Evolutionary conservation across 2,797 vertebrate genomes (phyloP).

Genomic region (Lycodopsis pacificus): DNA sequence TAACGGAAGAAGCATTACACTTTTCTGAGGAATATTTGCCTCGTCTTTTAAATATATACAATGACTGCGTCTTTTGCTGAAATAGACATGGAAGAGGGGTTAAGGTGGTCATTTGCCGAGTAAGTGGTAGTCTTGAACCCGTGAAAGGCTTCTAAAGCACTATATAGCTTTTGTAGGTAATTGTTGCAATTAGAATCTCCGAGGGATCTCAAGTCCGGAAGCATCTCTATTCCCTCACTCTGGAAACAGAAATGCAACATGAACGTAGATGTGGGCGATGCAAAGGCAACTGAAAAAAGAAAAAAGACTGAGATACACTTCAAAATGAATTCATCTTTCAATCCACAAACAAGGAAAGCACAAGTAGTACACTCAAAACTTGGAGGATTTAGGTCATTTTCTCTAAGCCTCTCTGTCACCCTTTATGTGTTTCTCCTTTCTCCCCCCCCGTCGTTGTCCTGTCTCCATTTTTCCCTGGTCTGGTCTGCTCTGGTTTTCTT

Average conservation of each 20-base stretch:
- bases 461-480: conserved; percentile 7
- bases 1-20: not conserved
- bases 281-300: not conserved
- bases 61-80: conserved; percentile 7
- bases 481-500: not conserved
- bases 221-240: conserved; percentile 13
- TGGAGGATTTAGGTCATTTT: conserved; percentile 29
- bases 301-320: not conserved
- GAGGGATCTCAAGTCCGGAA: conserved; percentile 28
- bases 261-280: conserved; percentile 17
- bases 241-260: conserved; percentile 24
- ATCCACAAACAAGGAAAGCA: not conserved
- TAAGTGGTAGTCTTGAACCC: conserved; percentile 46
- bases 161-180: conserved; percentile 59
- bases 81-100: conserved; percentile 22
- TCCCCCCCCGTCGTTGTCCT: conserved; percentile 12
- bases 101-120: conserved; percentile 38
- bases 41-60: conserved; percentile 35
- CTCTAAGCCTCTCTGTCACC: not conserved
- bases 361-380: conserved; percentile 3
- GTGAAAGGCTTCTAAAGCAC: conserved; percentile 51
- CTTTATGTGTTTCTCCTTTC: conserved; percentile 21
- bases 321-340: conserved; percentile 1
- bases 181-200: conserved; percentile 68
- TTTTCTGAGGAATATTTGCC: conserved; percentile 33